These are phyloP conservation scores for Spisula subtruncata DNA, from an alignment of 2,888 invertebrate genomes.

Conservation along the genomic window DNA sequence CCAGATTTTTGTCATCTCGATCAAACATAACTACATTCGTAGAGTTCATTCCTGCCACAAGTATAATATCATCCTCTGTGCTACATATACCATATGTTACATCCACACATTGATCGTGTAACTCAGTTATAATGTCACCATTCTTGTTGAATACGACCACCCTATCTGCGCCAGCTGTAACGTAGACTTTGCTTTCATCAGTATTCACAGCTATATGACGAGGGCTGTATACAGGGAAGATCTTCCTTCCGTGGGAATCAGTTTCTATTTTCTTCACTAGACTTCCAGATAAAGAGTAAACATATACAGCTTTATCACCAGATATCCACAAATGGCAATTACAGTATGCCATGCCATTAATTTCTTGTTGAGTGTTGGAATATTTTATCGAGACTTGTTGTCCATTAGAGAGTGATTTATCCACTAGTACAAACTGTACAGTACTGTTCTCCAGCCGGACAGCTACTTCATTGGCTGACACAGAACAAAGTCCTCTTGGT, in stretches of 20 bases:
- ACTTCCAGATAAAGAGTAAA: background rate
- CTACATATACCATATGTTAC: background rate
- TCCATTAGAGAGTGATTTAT: background rate
- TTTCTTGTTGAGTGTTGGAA: background rate
- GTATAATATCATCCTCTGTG: conserved; percentile 15
- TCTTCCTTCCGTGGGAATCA: background rate
- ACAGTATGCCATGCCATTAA: background rate
- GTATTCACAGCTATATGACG: background rate
- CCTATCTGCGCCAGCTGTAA: background rate
- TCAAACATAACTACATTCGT: too few relatives aligned
- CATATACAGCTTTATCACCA: background rate
- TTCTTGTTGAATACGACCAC: too few relatives aligned
- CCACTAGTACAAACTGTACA: background rate
- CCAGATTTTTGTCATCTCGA: background rate
- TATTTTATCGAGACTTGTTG: background rate
- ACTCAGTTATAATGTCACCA: too few relatives aligned
- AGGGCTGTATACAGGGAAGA: background rate
- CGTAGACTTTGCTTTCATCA: too few relatives aligned
- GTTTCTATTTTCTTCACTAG: too few relatives aligned
- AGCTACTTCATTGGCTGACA: background rate
- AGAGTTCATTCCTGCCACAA: background rate
- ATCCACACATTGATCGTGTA: background rate
- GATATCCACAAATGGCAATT: background rate
- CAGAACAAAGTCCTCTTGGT: background rate
- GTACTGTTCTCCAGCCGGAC: background rate